Conservation (phyloP, 2,888 invertebrate species). For the Eucera pruinosa region DNA sequence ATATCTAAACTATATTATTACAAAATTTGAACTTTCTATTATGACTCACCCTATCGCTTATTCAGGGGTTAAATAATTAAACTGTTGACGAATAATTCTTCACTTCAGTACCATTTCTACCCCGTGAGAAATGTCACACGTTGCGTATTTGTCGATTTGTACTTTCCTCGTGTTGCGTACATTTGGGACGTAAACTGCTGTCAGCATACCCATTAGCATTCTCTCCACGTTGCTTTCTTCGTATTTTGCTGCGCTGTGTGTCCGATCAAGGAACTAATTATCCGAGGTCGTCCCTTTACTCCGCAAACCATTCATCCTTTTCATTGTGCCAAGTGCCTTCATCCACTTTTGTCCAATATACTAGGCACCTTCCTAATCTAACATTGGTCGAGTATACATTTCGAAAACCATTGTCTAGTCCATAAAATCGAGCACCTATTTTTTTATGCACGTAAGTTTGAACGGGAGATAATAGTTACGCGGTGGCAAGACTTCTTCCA, state of each 20-base stretch:
- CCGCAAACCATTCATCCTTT: conserved; percentile 68
- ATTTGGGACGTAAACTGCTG: conserved; percentile 48
- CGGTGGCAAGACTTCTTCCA: conserved; percentile 20
- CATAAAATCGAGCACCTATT: conserved; percentile 7
- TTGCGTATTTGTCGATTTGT: conserved; percentile 54
- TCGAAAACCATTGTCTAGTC: conserved; percentile 19
- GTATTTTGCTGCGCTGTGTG: conserved; percentile 72
- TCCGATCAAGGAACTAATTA: conserved; percentile 82
- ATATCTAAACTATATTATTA: too few species aligned
- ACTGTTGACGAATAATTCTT: conserved; percentile 53
- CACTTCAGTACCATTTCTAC: conserved; percentile 24
- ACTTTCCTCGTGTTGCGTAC: conserved; percentile 40
- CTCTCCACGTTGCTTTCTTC: conserved; percentile 69
- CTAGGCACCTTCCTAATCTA: background rate
- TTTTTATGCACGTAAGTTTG: background rate
- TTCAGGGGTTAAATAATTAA: too few species aligned
- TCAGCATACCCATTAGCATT: conserved; percentile 66
- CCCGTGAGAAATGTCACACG: conserved; percentile 32
- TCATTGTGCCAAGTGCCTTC: conserved; percentile 41
- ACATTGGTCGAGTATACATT: conserved; percentile 9
- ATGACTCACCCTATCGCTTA: too few species aligned
- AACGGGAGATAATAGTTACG: conserved; percentile 25
- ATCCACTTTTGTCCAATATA: conserved; percentile 30
- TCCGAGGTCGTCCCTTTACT: conserved; percentile 73
- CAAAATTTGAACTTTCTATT: too few species aligned